phyloP scores from a whole-genome alignment of 2,797 vertebrate genomes.

The Enteromius anoplus region DNA sequence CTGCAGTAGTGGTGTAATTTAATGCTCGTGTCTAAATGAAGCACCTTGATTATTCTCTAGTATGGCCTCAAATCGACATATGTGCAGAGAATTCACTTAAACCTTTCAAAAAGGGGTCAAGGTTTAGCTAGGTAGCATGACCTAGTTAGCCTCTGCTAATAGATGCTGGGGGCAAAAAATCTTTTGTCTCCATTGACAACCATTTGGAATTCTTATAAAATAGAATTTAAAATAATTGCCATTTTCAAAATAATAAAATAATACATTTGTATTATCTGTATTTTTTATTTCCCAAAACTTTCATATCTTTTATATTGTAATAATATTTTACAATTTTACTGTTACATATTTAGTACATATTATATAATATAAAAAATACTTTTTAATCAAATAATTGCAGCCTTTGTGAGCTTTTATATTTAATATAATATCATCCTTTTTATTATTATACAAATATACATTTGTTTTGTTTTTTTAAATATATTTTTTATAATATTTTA shows the following conservation, averaged over 20 bases:
- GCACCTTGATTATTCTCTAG: not conserved
- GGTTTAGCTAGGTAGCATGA: not conserved
- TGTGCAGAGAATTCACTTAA: not conserved
- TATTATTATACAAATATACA: too few species aligned
- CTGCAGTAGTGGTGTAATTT: slow-evolving; percentile 13
- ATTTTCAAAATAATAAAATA: not conserved
- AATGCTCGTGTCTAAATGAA: slow-evolving; percentile 13
- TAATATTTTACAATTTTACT: not conserved
- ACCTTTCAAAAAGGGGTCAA: not conserved
- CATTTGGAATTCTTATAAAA: not conserved
- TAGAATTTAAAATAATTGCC: not conserved
- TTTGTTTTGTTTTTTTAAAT: too few species aligned
- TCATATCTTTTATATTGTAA: not conserved
- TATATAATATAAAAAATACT: not conserved
- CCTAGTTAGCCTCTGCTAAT: not conserved
- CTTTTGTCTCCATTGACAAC: not conserved
- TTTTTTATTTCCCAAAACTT: not conserved
- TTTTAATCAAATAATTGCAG: not conserved
- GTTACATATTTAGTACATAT: not conserved
- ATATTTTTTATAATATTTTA: too few species aligned
- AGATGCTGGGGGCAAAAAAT: not conserved
- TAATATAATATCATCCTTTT: too few species aligned
- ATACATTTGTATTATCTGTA: not conserved
- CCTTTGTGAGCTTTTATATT: not conserved
- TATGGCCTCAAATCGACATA: not conserved